Percentiles rank a stretch among this genome's conserved stretches.
Evolutionary conservation across 2,888 invertebrate genomes (phyloP).

Genomic region (Drosophila maculinotata): DNA sequence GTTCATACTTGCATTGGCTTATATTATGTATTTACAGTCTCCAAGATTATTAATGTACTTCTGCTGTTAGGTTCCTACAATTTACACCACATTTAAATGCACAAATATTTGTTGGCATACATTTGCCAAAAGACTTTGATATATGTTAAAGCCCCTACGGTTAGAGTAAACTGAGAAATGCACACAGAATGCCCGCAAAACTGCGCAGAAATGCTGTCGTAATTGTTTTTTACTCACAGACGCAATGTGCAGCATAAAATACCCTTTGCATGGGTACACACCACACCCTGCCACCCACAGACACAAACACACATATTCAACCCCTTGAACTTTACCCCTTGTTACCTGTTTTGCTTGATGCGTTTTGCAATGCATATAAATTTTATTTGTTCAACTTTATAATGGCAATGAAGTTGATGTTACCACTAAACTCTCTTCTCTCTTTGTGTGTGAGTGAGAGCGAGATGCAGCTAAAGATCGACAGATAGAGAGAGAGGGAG

Average conservation of each 20-base stretch:
- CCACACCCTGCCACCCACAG: background rate
- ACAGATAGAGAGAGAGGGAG: conserved; percentile 11
- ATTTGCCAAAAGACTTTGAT: background rate
- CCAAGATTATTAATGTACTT: too few relatives aligned
- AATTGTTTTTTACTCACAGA: conserved; percentile 55
- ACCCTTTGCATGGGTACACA: background rate
- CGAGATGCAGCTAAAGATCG: background rate
- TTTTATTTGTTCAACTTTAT: conserved; percentile 75
- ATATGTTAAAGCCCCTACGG: background rate
- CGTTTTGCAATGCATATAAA: conserved; percentile 72
- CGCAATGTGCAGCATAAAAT: conserved; percentile 30
- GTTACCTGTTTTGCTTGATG: conserved; percentile 60
- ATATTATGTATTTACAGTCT: too few relatives aligned
- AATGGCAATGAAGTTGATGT: conserved; percentile 77
- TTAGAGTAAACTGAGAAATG: background rate
- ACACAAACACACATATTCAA: background rate
- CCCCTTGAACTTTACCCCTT: conserved; percentile 11
- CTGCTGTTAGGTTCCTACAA: too few relatives aligned
- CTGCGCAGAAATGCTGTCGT: conserved; percentile 36
- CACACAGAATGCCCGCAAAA: conserved; percentile 14
- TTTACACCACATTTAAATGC: too few relatives aligned
- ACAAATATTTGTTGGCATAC: background rate
- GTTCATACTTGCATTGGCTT: too few relatives aligned
- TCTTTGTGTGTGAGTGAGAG: background rate
- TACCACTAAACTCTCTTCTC: conserved; percentile 38